Evolutionary conservation across 35 echinoderm and acorn worm genomes (phyloP).

Genomic region (Anneissia japonica): DNA sequence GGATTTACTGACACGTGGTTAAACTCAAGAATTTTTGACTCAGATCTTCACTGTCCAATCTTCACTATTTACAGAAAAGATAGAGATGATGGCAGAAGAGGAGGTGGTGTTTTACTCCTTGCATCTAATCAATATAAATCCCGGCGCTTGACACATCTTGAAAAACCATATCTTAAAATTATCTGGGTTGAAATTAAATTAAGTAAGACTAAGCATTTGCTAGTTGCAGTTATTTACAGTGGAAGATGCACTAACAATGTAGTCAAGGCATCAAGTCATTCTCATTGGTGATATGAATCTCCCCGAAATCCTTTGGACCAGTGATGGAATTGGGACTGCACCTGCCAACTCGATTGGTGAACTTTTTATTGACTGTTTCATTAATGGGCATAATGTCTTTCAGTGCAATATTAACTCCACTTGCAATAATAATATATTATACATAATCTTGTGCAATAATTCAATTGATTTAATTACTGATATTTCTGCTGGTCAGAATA

Average conservation of each 20-base stretch:
- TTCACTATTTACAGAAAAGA: background rate
- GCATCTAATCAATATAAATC: background rate
- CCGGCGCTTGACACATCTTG: background rate
- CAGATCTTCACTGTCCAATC: background rate
- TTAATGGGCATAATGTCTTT: background rate
- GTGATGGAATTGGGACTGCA: background rate
- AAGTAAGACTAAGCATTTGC: background rate
- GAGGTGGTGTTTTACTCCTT: background rate
- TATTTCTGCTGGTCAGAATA: background rate
- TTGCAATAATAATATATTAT: background rate
- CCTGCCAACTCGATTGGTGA: background rate
- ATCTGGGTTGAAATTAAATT: constrained; percentile 7
- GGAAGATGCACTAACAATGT: background rate
- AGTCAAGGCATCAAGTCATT: background rate
- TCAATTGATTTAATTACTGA: background rate
- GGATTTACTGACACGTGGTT: background rate
- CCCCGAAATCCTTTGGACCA: background rate
- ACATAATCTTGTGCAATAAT: background rate
- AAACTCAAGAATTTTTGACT: background rate
- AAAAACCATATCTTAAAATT: background rate
- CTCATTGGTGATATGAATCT: constrained; percentile 1
- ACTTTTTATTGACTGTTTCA: constrained; percentile 7
- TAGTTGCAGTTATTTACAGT: constrained; percentile 1
- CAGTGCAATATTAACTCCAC: constrained; percentile 5
- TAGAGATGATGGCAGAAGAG: background rate